Conservation (phyloP, 2,113 vertebrate genomes). For the Hippocampus barbouri region DNA sequence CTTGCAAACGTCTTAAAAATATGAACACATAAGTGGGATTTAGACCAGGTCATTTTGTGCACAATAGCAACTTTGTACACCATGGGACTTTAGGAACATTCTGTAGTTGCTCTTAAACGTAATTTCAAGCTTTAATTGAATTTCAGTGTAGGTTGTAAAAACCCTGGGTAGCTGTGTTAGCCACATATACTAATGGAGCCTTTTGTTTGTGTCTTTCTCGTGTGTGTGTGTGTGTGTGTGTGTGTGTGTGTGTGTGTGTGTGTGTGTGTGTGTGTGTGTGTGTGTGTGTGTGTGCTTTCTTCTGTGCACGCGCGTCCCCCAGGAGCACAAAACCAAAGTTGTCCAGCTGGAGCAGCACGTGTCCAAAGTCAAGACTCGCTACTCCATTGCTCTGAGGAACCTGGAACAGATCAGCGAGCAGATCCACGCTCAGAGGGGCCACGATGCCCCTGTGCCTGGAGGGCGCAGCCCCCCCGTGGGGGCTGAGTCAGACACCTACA, state of each 20-base stretch:
- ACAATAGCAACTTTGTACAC: too few relatives aligned
- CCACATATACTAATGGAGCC: too few relatives aligned
- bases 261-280: neutral
- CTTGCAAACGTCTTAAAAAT: too few relatives aligned
- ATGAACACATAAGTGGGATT: too few relatives aligned
- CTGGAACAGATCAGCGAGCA: constrained; percentile 92
- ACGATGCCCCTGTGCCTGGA: constrained; percentile 46
- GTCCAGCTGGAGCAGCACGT: constrained; percentile 80
- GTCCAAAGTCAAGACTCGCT: constrained; percentile 84
- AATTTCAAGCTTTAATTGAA: too few relatives aligned
- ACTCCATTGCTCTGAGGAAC: constrained; percentile 84
- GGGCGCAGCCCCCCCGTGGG: constrained; percentile 73
- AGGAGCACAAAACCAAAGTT: constrained; percentile 89
- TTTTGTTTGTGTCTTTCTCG: neutral
- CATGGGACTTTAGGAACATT: too few relatives aligned
- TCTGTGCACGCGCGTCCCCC: constrained; percentile 21
- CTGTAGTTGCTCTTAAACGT: too few relatives aligned
- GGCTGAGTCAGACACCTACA: constrained; percentile 61
- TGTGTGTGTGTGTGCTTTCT: neutral
- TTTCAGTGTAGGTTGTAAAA: too few relatives aligned
- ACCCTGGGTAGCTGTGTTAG: too few relatives aligned
- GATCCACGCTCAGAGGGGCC: constrained; percentile 81
- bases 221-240: too few relatives aligned
- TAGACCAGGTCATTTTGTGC: too few relatives aligned
- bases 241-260: neutral